Base-by-base conservation (phyloP, 2,797 vertebrate species). In the Buphagus erythrorhynchus region DNA sequence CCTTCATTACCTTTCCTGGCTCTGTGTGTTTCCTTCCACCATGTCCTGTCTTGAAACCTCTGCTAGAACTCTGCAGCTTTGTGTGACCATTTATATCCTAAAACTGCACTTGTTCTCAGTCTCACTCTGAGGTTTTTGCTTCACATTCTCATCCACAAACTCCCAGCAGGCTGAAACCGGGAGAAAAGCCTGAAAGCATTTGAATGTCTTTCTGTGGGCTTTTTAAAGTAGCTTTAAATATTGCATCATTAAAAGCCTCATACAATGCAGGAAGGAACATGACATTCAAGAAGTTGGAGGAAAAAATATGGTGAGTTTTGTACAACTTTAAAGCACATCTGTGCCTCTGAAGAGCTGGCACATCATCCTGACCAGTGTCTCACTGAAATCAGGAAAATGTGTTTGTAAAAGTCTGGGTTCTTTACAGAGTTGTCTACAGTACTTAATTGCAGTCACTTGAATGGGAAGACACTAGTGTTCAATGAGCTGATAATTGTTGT, bases 201-300 rank as follows among this genome's bases (percentile, higher is more conserved):
- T 61, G 26, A 68, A 45, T 82, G 69, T 58, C 58, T 35, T 91
- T 80, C 42, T 78, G 6, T 65, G 35, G 38, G 78, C 42, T 62
- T 96, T 94, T 88, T 15, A 86, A 80, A 90, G 40, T 38, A 54
- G 42, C 58, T 95, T 92, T 94, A 86, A 88, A 75, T 94, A 66
- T 62, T 84, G 49, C 54, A 80, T 78, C 49, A 62, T 11, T 90
- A 90, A 94, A 91, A 87, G 31, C 52, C 45, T n/a, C 2, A 0
- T 59, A 66, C 61, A 66, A 11, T 71, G 54, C 63, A 40, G 33
- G 26, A 88, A 86, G 76, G 58, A 75, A 21, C 38, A 52, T 71
- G 76, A 21, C 26, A 28, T 19, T 92, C 57, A 83, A 74, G 35
- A 86, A 75, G 31, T 7, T 0, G 10, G 36, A 90, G 25, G 10